Percentiles rank a stretch among this genome's conserved stretches.
phyloP scores from a whole-genome alignment of 53 echinoderm and acorn worm species.

The Stichopus horrens region DNA sequence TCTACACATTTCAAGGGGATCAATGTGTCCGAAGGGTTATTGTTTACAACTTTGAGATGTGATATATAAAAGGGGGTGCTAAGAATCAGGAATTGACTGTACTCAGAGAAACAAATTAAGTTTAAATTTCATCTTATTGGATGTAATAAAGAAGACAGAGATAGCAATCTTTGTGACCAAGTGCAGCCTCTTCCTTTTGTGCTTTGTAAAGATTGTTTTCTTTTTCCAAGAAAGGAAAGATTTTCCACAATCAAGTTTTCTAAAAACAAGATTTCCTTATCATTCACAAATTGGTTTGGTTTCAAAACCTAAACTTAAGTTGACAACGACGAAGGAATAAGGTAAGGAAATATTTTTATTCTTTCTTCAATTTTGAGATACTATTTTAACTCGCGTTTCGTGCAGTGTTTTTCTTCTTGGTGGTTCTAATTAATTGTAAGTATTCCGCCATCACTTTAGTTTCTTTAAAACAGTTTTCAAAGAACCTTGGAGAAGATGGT shows the following conservation, averaged over 20 bases:
- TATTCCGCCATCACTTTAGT: too few relatives aligned
- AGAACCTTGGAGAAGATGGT: too few relatives aligned
- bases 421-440: too few relatives aligned
- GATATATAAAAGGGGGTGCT: conserved; percentile 32
- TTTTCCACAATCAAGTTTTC: neutral
- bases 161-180: neutral
- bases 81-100: conserved; percentile 24
- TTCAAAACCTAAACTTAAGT: neutral
- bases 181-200: conserved; percentile 8
- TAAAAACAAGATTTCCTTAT: neutral
- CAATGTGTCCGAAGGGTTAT: conserved; percentile 14
- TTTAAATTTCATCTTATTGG: neutral
- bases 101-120: neutral
- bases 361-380: neutral
- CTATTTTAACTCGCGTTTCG: too few relatives aligned
- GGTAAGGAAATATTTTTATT: neutral
- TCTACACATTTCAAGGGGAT: conserved; percentile 29
- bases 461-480: too few relatives aligned
- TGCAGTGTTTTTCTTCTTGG: too few relatives aligned
- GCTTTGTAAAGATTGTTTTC: neutral
- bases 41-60: conserved; percentile 19
- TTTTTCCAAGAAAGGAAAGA: conserved; percentile 8
- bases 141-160: conserved; percentile 9
- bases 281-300: neutral
- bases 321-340: neutral